Evolutionary conservation across 1,140 invertebrate genomes (phyloP), one percentile per base, ranked within the genome.

Genomic region (Megalopta genalis): DNA sequence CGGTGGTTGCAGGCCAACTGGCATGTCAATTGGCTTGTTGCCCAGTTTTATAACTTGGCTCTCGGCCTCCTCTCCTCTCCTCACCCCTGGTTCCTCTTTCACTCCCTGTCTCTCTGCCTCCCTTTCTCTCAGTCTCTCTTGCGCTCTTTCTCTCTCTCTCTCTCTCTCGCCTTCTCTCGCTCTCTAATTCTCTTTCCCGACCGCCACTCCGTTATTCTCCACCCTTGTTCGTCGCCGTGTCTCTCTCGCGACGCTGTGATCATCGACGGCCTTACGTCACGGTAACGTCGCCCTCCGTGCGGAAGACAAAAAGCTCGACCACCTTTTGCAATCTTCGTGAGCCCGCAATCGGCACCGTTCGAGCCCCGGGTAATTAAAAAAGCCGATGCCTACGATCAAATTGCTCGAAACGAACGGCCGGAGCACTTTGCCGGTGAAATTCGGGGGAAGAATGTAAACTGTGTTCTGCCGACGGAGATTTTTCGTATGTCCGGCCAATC

Each of bases 11-110:
- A 87, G 86, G 88, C 90, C 88, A 92, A 93, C 92, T 93, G 90
- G 88, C 90, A 92, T 92, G 90, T 92, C 91, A 92, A 92, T 93
- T 93, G 92, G 92, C 92, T 92, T 91, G 90, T 92, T 93, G 92
- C 92, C 92, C 90, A 92, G 90, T 92, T 91, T 92, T 92, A 92
- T 92, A 92, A 92, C 92, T 90, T 88, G 87, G 79, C 85, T 86
- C 80, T 77, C 81, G 68, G 70, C 71, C 77, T 78, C 63, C 39
- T 46, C 64, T 46, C 71, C 73, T 78, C 63, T 39, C 39, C 64
- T 46, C 76, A 82, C 76, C 49, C 49, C 49, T 52, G 16, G 77
- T 42, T 75, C 70, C 18, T 62, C 60, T 37, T 3, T 37, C 60
- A 9, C 60, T 32, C 60, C n/a, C 52, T 18, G 16, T 2, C 54